Conservation (phyloP, 2,888 invertebrate species). For the Malthinus seriepunctatus region DNA sequence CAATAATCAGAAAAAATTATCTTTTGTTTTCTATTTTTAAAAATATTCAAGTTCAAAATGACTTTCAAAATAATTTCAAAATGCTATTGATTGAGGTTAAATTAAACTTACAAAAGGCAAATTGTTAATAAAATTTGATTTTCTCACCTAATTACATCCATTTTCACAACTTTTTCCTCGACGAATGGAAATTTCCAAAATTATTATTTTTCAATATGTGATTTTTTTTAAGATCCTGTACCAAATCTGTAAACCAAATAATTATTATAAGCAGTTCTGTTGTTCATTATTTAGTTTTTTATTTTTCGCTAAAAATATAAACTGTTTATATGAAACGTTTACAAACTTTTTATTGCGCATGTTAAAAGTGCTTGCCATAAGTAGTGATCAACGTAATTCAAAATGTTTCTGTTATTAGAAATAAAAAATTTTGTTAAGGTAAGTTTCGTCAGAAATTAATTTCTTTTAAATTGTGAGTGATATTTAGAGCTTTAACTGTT, state of each 20-base stretch:
- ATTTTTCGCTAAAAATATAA: conserved; percentile 1
- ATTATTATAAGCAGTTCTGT: background rate
- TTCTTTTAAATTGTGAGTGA: too few species aligned
- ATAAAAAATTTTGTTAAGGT: too few species aligned
- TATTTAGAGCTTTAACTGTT: too few species aligned
- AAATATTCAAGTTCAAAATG: background rate
- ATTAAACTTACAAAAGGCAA: background rate
- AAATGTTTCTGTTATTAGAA: too few species aligned
- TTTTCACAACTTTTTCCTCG: background rate
- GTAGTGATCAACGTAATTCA: background rate
- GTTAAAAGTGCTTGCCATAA: background rate
- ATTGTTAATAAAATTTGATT: background rate
- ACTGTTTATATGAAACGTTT: background rate
- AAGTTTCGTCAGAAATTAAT: too few species aligned
- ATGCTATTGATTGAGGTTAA: background rate
- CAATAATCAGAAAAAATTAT: too few species aligned
- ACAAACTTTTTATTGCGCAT: conserved; percentile 2
- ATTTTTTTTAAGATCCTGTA: background rate
- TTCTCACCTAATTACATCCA: conserved; percentile 1
- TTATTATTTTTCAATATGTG: background rate
- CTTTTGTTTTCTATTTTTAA: too few species aligned
- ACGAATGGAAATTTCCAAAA: too few species aligned
- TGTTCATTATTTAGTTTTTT: background rate
- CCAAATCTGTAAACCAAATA: conserved; percentile 5
- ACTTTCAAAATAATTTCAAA: background rate